phyloP scores from a whole-genome alignment of 2,797 vertebrate species.

The Poeciliopsis gracilis region DNA sequence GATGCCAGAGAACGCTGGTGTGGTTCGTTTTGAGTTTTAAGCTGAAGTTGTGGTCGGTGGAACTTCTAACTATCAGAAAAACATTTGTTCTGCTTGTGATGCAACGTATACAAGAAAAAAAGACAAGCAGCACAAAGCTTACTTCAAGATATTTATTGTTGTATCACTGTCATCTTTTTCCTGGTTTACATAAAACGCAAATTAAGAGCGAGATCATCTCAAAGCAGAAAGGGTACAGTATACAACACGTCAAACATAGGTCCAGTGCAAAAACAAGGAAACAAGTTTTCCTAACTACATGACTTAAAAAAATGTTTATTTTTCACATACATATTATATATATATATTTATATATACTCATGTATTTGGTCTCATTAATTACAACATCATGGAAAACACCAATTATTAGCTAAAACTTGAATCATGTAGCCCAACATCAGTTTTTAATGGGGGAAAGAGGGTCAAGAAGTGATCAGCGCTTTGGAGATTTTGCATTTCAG shows the following conservation, averaged over 20 bases:
- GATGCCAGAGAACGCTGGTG: neutral
- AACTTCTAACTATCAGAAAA: neutral
- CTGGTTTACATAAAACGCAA: slow-evolving; percentile 56
- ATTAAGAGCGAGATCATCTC: slow-evolving; percentile 38
- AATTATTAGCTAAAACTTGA: neutral
- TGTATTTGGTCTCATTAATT: neutral
- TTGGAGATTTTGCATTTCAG: neutral
- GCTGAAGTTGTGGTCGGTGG: neutral
- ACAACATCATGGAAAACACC: neutral
- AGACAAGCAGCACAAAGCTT: neutral
- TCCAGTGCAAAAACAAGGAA: slow-evolving; percentile 65
- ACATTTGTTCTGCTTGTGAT: neutral
- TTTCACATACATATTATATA: neutral
- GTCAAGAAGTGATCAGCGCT: neutral
- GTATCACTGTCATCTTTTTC: slow-evolving; percentile 25
- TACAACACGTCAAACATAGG: slow-evolving; percentile 45
- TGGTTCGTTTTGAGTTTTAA: neutral
- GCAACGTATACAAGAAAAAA: neutral
- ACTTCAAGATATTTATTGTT: slow-evolving; percentile 60
- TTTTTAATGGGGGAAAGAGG: neutral
- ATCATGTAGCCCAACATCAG: neutral
- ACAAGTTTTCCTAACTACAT: neutral
- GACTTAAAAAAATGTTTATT: neutral
- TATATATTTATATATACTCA: neutral
- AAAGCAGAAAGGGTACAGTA: slow-evolving; percentile 57